Conservation (phyloP, 1,140 invertebrate species). For the Lordiphosa clarofinis region DNA sequence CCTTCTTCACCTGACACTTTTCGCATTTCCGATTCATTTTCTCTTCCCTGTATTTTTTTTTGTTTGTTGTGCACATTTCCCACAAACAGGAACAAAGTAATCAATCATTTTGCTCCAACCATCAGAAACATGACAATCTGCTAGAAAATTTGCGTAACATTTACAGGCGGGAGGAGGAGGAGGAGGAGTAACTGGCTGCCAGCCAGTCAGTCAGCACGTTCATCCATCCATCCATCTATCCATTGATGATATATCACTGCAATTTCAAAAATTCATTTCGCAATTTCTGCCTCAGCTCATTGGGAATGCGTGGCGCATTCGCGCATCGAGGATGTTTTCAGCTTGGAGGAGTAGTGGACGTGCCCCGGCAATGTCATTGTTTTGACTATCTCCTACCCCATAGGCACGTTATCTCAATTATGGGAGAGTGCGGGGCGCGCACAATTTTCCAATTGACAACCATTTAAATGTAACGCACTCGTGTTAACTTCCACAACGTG, state of each 20-base stretch:
- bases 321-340: conserved; percentile 8
- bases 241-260: conserved; percentile 73
- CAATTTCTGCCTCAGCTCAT: conserved; percentile 54
- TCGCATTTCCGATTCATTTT: conserved; percentile 47
- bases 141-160: conserved; percentile 63
- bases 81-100: conserved; percentile 63
- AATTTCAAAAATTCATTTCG: conserved; percentile 67
- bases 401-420: conserved; percentile 47
- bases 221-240: conserved; percentile 24
- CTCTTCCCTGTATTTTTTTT: neutral
- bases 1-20: conserved; percentile 22
- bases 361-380: conserved; percentile 27
- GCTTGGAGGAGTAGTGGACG: conserved; percentile 41
- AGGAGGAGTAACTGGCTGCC: too few species aligned
- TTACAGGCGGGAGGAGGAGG: conserved; percentile 11
- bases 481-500: conserved; percentile 41
- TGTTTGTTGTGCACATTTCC: neutral
- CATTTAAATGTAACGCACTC: conserved; percentile 46
- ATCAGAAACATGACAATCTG: conserved; percentile 72
- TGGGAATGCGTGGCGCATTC: conserved; percentile 54
- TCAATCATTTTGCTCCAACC: conserved; percentile 69
- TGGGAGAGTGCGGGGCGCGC: conserved; percentile 15
- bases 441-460: conserved; percentile 55
- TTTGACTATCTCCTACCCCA: conserved; percentile 8
- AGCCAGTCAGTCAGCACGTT: too few species aligned